Percentiles rank a stretch among this genome's conserved stretches.
Evolutionary conservation across 92 coral and sea anemone genomes (phyloP).

Genomic region (Porites lobata): DNA sequence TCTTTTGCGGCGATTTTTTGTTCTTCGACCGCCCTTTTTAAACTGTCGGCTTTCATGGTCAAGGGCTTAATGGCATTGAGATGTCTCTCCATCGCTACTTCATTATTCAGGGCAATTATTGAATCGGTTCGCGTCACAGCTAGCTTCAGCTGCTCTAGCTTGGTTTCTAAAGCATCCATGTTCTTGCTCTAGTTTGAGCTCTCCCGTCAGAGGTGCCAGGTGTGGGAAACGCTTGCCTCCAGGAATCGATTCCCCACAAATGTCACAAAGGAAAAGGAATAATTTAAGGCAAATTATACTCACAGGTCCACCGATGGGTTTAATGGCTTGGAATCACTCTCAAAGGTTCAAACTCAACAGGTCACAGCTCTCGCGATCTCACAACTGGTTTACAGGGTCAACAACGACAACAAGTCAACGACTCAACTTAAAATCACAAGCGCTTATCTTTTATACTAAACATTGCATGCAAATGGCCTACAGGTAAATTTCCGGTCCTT

Average conservation of each 20-base stretch:
- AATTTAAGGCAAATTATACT: no score
- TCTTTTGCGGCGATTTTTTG: conserved; percentile 42
- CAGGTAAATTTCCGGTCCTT: no score
- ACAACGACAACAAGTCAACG: no score
- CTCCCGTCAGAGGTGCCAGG: conserved; percentile 46
- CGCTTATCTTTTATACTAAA: no score
- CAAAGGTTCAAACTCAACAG: no score
- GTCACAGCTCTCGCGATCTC: no score
- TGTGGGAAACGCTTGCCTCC: conserved; percentile 16
- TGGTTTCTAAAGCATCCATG: conserved; percentile 23
- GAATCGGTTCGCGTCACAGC: conserved; percentile 8
- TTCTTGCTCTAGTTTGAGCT: background rate
- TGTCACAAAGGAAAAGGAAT: no score
- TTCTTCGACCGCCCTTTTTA: conserved; percentile 35
- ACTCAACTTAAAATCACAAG: no score
- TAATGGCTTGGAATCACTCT: no score
- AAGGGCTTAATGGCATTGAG: conserved; percentile 39
- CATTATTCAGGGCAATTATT: background rate
- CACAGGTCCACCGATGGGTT: no score
- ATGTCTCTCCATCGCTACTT: conserved; percentile 23
- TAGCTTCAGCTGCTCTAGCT: conserved; percentile 26
- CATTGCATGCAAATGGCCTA: no score
- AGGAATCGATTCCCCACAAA: background rate
- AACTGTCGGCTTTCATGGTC: conserved; percentile 18
- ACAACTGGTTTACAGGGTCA: no score